Conservation (phyloP, 1,140 invertebrate species). For the Scaptomyza graminum region DNA sequence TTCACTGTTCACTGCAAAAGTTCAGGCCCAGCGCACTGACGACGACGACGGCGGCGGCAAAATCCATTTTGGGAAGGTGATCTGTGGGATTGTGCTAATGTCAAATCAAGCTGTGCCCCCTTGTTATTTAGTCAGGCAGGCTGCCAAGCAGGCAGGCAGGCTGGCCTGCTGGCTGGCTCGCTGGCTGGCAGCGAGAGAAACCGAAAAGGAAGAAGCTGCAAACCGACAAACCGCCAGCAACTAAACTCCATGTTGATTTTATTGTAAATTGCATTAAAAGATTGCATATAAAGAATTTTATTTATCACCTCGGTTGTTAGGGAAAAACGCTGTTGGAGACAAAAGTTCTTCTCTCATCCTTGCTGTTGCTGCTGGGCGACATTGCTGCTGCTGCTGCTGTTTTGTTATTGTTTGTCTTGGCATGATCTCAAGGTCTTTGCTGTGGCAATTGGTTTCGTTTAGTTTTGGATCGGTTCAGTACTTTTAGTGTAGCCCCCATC, state of each 20-base stretch:
- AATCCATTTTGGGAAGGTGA: slow-evolving; percentile 82
- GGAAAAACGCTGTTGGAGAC: slow-evolving; percentile 83
- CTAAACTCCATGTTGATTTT: slow-evolving; percentile 82
- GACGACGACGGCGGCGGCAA: slow-evolving; percentile 62
- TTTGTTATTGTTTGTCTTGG: slow-evolving; percentile 73
- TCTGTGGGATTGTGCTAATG: slow-evolving; percentile 83
- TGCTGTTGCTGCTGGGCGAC: slow-evolving; percentile 18
- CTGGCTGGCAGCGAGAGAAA: slow-evolving; percentile 9
- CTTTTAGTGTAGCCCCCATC: slow-evolving; percentile 35
- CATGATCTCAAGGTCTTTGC: slow-evolving; percentile 71
- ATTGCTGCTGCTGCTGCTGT: slow-evolving; percentile 41
- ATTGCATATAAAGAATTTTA: slow-evolving; percentile 83
- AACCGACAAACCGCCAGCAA: slow-evolving; percentile 45
- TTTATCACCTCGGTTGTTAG: slow-evolving; percentile 83
- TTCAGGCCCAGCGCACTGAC: slow-evolving; percentile 47
- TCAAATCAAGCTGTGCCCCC: slow-evolving; percentile 83
- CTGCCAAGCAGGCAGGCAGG: slow-evolving; percentile 34
- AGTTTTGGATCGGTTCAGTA: slow-evolving; percentile 6
- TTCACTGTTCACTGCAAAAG: slow-evolving; percentile 37
- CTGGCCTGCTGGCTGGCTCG: slow-evolving; percentile 14
- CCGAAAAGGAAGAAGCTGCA: slow-evolving; percentile 28
- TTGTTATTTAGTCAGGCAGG: slow-evolving; percentile 75
- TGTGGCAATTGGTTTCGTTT: slow-evolving; percentile 39
- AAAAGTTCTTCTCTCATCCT: slow-evolving; percentile 56
- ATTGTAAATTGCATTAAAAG: slow-evolving; percentile 83